Evolutionary conservation across 2,797 vertebrate species (phyloP).

Genomic region (Chaunax sp.): DNA sequence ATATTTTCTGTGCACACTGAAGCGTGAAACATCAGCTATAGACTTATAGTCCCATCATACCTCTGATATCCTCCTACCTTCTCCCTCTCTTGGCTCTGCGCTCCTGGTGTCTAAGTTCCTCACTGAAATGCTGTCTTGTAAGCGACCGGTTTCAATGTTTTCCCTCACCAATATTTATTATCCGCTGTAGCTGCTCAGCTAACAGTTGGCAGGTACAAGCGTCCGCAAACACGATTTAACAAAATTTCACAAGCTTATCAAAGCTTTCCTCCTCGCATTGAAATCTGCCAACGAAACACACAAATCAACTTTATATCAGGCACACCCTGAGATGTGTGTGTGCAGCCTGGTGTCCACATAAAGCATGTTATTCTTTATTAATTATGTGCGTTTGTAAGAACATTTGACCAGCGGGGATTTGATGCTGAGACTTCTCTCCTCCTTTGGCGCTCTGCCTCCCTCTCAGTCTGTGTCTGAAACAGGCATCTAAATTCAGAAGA

Average conservation of each 20-base stretch:
- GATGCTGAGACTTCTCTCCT: constrained; percentile 4
- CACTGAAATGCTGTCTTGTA: constrained; percentile 50
- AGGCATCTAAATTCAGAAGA: constrained; percentile 28
- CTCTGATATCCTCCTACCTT: constrained; percentile 10
- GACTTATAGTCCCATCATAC: neutral
- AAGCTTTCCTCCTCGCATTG: constrained; percentile 33
- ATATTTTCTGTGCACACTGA: constrained; percentile 6
- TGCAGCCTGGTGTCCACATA: neutral
- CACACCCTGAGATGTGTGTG: neutral
- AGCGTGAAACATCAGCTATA: too few species aligned
- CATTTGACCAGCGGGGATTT: constrained; percentile 18
- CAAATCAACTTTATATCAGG: constrained; percentile 29
- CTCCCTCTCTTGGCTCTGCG: constrained; percentile 17
- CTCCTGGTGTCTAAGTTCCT: constrained; percentile 43
- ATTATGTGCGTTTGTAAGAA: constrained; percentile 2
- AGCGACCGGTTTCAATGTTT: constrained; percentile 61
- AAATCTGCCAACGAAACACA: constrained; percentile 26
- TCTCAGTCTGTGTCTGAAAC: constrained; percentile 15
- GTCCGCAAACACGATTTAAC: constrained; percentile 58
- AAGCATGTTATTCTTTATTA: constrained; percentile 26
- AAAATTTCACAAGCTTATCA: constrained; percentile 46
- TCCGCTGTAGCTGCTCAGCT: constrained; percentile 41
- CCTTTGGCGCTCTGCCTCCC: neutral
- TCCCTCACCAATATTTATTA: constrained; percentile 50
- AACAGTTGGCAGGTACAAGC: constrained; percentile 59